Base-by-base conservation (phyloP, 2,113 vertebrate species). In the Willisornis vidua region DNA sequence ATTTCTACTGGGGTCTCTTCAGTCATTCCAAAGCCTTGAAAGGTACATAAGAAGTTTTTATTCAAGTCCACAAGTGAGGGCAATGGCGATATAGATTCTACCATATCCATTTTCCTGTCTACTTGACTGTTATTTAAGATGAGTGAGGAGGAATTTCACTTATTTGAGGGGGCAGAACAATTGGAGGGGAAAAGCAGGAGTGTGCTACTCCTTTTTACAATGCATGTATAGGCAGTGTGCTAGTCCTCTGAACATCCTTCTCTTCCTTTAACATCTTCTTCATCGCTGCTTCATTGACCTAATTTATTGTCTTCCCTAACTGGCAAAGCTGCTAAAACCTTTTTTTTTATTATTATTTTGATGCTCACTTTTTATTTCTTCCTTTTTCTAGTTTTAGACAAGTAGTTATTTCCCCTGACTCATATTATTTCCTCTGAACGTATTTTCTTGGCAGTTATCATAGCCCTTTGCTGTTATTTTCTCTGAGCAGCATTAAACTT, bases 401-500 rank as follows among this genome's bases (percentile, higher is more conserved):
- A 52, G 75, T 87, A 48, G 39, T 48, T 77, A 84, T 87, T 76
- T 62, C 2, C 24, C 14, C 19, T 2, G 1, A 2, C 55, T 81
- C 46, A 25, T 77, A 51, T 81, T 93, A 87, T 83, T 91, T 91
- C 29, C 24, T 89, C 43, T 49, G n/a, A 86, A 85, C 46, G 11
- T 83, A 59, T 90, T 88, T 94, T 80, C 46, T 46, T 74, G 0
- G 14, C 16, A 58, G 20, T 62, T 91, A 71, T 63, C 54, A 51
- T 51, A 77, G 55, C 8, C 31, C 16, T 82, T 94, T 6, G 0
- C 14, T 70, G 6, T 58, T 71, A 76, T 85, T 90, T 94, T 83
- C 59, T 83, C 59, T 73, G 31, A 94, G 17, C 39, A 85, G 39
- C 59, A 76, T 80, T 90, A 96, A 76, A 55, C 63, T 88, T 93